Evolutionary conservation across 2,888 invertebrate species (phyloP), one percentile per base, ranked within the genome.

Genomic region (Caenorhabditis drosophilae): DNA sequence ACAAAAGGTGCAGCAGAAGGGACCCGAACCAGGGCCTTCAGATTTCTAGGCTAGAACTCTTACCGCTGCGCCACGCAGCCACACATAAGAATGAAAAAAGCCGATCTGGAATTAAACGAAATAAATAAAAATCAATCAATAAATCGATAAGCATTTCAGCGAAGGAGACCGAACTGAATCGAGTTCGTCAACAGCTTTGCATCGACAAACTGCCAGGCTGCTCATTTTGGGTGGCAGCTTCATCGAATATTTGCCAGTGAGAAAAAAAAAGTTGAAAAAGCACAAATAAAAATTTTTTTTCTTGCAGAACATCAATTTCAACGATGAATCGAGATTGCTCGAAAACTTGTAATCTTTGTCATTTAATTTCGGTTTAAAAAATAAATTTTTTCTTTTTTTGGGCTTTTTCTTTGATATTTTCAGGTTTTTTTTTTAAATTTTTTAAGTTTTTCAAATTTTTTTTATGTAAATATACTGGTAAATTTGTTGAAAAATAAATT

Each of bases 271-370:
- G 18, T 53, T 42, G 27, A 45, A 45, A 7, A 7, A 11, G 9
- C 16, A 6, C 18, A 42, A 49, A 40, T 38, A 11, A 36, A 45
- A 1, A 11, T 16, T 18, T 3, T 6, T 4, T 15, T 2, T 16
- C 72, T 36, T 80, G 66, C 61, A 59, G 59, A 15, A 60, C 67
- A 9, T 73, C 79, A 0, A 66, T 69, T 44, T 47, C 68, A 12
- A 68, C 76, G 15, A 81, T 81, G 81, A 51, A 56, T 20, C 62
- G 77, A 36, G 80, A 80, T 26, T 80, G 80, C 47, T 67, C 75
- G 1, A 74, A 72, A 50, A 70, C 66, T 1, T 80, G 80, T 52
- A 27, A 60, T 40, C 50, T 77, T 9, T 76, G 77, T 53, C 67
- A 75, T 54, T 45, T 70, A 62, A 70, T 73, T 26, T 54, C 55